Evolutionary conservation across 2,888 invertebrate genomes (phyloP), one percentile per base, ranked within the genome.

Genomic region (Incurvaria masculella): DNA sequence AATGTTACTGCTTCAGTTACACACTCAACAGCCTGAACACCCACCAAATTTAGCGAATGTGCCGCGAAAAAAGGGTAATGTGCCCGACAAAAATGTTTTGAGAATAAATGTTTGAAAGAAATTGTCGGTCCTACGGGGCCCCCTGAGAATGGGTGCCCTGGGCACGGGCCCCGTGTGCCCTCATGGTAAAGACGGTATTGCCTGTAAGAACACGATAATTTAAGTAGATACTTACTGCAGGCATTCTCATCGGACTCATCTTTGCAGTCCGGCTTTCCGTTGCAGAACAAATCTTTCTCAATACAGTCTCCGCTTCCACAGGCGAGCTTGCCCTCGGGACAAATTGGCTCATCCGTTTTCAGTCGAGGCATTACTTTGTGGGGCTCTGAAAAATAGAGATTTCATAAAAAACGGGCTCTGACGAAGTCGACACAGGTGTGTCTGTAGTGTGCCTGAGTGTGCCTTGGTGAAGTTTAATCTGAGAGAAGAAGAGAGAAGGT

Each of bases 191-290:
- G n/a, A n/a, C 23, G 23, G 10, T 23, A 6, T 23, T 23, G 10
- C 23, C 10, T 23, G 10, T 23, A 10, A 23, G 10, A 23, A 23
- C 10, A 23, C 23, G 5, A 23, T 23, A n/a, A n/a, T n/a, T n/a
- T n/a, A n/a, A n/a, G n/a, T n/a, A 44, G 11, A 43, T 49, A 91
- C 94, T 89, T 81, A 94, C 94, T 88, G 83, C 95, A 95, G 56
- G 94, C 91, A 62, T 95, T 95, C 78, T 95, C 95, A 65, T 95
- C 95, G 46, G 94, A 95, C 66, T 94, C 94, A 65, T 95, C 95
- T 64, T 91, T 89, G 79, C 95, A 95, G 66, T 95, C 94, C 46
- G 89, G 84, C 71, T 92, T 91, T 62, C 92, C 94, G 64, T 95
- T 94, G 73, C 95, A 95, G 84, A 95, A 95, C 48, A 95, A 80